Evolutionary conservation across 2,888 invertebrate species (phyloP), one percentile per base, ranked within the genome.

Genomic region (Orchestes rusci): DNA sequence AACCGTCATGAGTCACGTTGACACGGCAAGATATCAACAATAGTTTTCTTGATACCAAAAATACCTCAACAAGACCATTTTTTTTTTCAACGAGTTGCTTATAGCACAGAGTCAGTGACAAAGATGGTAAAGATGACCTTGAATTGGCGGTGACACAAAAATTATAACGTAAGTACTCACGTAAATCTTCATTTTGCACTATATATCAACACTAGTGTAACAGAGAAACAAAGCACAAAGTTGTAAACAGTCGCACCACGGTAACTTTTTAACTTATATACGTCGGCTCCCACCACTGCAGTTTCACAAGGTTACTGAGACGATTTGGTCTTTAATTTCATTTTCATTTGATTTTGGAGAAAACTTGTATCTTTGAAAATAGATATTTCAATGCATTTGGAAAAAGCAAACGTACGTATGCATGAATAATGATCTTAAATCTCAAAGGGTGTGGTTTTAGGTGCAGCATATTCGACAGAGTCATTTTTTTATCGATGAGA

Each of bases 161-260:
- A n/a, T n/a, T n/a, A n/a, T 15, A 15, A 34, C 17, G 45, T 50
- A 36, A 17, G 48, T 57, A 62, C 62, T 62, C 56, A 62, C 62
- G 53, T 55, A 58, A 49, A 59, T 35, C 52, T 54, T 59, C 62
- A 62, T 62, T 27, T 16, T 10, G 12, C 18, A 32, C 5, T 7
- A 23, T 23, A 23, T 10, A 23, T 10, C 23, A 5, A 23, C n/a
- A 34, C 31, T 16, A 31, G 35, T 27, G 15, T 17, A 38, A 38
- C 31, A 48, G 36, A 41, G 34, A 39, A 42, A 42, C 45, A 45
- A 35, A 45, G 42, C 39, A 46, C 45, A 57, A 59, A 59, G 57
- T 57, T 54, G 54, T 60, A 61, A 61, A 60, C 59, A 61, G 59
- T 58, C 60, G 53, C 56, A 50, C 58, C 59, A 58, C 48, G 30